These are phyloP conservation scores for Muschampia plurimacula DNA, from an alignment of 2,888 invertebrate genomes.

Conservation along the genomic window DNA sequence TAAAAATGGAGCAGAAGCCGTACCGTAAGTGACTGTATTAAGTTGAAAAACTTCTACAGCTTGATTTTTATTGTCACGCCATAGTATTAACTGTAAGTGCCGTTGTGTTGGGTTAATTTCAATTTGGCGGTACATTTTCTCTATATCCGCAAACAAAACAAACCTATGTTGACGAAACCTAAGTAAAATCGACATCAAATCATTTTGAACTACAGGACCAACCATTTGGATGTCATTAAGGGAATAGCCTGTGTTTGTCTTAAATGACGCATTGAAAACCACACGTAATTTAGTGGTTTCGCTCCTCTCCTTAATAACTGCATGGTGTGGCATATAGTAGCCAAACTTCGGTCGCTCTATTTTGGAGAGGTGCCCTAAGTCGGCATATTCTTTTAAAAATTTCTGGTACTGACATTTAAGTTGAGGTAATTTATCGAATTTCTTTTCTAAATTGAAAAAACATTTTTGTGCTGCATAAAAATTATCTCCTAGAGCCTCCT, in stretches of 20 bases:
- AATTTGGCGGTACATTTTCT: background rate
- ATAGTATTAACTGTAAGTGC: conserved; percentile 17
- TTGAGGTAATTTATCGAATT: background rate
- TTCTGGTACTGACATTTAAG: conserved; percentile 1
- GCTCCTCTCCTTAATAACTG: conserved; percentile 11
- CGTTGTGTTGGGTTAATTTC: conserved; percentile 10
- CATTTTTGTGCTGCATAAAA: conserved; percentile 3
- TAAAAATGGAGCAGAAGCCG: conserved; percentile 12
- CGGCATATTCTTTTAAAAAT: conserved; percentile 5
- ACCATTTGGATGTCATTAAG: conserved; percentile 8
- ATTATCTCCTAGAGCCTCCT: background rate
- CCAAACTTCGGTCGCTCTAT: conserved; percentile 17
- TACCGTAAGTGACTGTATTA: conserved; percentile 7
- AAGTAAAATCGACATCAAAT: conserved; percentile 21
- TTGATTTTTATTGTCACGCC: conserved; percentile 3
- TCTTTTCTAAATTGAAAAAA: conserved; percentile 2
- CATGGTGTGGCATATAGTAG: conserved; percentile 19
- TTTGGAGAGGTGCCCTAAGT: conserved; percentile 12
- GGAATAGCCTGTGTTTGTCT: conserved; percentile 14
- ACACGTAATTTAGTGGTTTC: conserved; percentile 13
- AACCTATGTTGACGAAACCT: conserved; percentile 11
- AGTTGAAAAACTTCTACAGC: conserved; percentile 15
- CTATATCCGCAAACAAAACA: conserved; percentile 2
- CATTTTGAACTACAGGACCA: conserved; percentile 14
- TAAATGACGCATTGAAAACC: conserved; percentile 18